Evolutionary conservation across 2,113 vertebrate species (phyloP).

Genomic region (Fukomys damarensis): DNA sequence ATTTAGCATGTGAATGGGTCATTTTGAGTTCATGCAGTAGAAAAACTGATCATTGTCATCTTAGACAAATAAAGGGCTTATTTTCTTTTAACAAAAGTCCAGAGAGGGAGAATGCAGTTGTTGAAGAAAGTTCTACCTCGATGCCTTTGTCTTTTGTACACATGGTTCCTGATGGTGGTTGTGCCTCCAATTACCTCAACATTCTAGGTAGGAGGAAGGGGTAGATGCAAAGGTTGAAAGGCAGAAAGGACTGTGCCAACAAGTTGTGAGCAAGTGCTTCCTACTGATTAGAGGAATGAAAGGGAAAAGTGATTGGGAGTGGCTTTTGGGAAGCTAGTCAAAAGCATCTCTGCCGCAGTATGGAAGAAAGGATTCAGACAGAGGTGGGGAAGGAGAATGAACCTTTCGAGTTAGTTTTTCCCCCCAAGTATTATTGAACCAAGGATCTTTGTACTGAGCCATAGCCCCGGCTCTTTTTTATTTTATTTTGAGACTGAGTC

Average conservation of each 20-base stretch:
- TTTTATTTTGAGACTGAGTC: neutral
- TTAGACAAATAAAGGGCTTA: neutral
- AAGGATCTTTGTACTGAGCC: neutral
- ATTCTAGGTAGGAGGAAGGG: neutral
- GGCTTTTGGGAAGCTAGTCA: neutral
- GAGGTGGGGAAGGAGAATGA: neutral
- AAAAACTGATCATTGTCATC: neutral
- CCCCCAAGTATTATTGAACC: neutral
- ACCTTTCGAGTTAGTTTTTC: neutral
- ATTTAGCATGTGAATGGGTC: neutral
- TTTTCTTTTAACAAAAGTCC: slow-evolving; percentile 16
- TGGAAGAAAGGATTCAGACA: neutral
- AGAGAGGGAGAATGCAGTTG: neutral
- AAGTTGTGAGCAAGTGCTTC: neutral
- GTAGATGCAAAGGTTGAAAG: neutral
- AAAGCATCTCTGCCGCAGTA: neutral
- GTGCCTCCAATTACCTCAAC: neutral
- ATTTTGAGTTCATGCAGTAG: neutral
- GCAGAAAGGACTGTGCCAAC: neutral
- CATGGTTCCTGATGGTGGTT: neutral
- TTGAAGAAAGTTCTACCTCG: neutral
- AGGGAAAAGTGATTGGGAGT: neutral
- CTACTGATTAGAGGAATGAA: neutral
- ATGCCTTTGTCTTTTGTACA: neutral
- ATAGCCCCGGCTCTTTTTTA: no score